These are phyloP conservation scores for Oreamnos americanus DNA, from an alignment of 2,113 vertebrate species.

Conservation along the genomic window DNA sequence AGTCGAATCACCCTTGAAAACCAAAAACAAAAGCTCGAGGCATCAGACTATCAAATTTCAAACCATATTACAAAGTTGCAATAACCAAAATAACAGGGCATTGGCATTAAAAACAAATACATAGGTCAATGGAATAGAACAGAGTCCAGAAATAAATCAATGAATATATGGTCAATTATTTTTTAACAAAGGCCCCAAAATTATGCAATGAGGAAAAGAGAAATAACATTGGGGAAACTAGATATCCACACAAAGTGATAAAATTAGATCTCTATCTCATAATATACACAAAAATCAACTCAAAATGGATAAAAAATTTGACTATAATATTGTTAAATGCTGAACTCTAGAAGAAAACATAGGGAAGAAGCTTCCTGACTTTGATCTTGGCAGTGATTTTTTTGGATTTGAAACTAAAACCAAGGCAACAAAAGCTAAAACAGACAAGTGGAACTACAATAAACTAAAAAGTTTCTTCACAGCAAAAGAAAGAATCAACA, in stretches of 20 bases:
- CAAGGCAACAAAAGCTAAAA: background rate
- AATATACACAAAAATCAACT: background rate
- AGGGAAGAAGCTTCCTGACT: background rate
- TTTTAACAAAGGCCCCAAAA: background rate
- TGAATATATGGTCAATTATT: background rate
- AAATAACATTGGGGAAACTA: background rate
- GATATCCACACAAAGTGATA: too few relatives aligned
- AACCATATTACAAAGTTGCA: background rate
- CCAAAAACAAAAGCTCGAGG: background rate
- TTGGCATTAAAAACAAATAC: background rate
- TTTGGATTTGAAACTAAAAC: background rate
- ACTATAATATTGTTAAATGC: background rate
- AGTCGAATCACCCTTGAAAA: background rate
- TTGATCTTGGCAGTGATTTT: background rate
- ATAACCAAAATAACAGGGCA: background rate
- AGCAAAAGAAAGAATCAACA: background rate
- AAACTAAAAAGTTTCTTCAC: background rate
- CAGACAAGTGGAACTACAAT: background rate
- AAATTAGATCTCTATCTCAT: background rate
- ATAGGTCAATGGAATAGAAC: background rate
- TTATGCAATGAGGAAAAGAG: background rate
- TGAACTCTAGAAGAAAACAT: background rate
- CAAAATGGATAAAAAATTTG: background rate
- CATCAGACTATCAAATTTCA: background rate
- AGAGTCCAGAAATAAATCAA: background rate